Percentiles rank a stretch among this genome's conserved stretches.
These are phyloP conservation scores for Drosophila pandora DNA, from an alignment of 1,140 invertebrate genomes.

Conservation along the genomic window DNA sequence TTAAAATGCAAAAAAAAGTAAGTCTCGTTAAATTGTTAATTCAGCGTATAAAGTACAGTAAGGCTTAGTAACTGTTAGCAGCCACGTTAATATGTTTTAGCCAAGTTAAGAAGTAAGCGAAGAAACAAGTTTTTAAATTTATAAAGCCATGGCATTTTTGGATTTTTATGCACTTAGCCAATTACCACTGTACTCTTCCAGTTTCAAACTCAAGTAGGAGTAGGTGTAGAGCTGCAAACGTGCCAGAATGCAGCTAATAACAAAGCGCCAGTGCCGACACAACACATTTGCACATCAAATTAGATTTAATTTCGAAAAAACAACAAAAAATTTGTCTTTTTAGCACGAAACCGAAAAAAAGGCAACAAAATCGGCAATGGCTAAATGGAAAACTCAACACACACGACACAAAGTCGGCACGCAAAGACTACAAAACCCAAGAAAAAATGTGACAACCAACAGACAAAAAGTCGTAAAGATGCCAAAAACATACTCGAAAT, in stretches of 20 bases:
- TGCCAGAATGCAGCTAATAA: slow-evolving; percentile 40
- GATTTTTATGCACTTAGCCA: not conserved
- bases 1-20: slow-evolving; percentile 3
- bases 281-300: slow-evolving; percentile 61
- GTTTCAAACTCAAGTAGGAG: not conserved
- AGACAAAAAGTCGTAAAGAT: slow-evolving; percentile 51
- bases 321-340: slow-evolving; percentile 24
- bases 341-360: slow-evolving; percentile 6
- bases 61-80: too few species aligned
- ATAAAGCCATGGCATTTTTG: not conserved
- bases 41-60: slow-evolving; percentile 5
- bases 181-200: slow-evolving; percentile 12
- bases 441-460: slow-evolving; percentile 50
- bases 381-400: slow-evolving; percentile 7
- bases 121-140: too few species aligned
- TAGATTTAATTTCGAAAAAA: slow-evolving; percentile 67
- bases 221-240: slow-evolving; percentile 11
- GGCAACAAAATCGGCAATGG: slow-evolving; percentile 12
- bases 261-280: slow-evolving; percentile 31
- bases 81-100: too few species aligned
- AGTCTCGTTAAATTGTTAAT: slow-evolving; percentile 54
- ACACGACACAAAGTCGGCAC: slow-evolving; percentile 31
- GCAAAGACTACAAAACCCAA: slow-evolving; percentile 40
- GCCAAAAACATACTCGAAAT: slow-evolving; percentile 58
- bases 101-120: too few species aligned